These are phyloP conservation scores for Actenoides hombroni DNA, from an alignment of 2,113 vertebrate genomes.

Conservation along the genomic window DNA sequence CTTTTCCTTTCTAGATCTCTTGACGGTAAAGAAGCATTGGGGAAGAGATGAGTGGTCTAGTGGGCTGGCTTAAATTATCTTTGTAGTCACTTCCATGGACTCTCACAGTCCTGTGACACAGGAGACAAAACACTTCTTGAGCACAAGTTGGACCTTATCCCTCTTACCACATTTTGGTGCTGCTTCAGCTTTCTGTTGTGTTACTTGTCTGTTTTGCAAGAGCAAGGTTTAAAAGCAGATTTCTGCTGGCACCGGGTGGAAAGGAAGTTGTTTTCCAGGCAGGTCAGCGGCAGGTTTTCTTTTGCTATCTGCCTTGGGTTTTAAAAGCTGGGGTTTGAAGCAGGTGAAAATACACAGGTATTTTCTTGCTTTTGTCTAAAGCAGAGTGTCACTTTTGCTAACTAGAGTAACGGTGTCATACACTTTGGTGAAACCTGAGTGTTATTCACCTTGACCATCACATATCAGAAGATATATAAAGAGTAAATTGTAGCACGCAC, in stretches of 20 bases:
- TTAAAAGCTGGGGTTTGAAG: neutral
- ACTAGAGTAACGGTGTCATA: neutral
- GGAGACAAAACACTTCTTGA: neutral
- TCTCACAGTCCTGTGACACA: accelerated
- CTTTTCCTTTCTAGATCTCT: neutral
- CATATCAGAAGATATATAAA: neutral
- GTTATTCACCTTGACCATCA: neutral
- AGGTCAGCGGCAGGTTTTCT: neutral
- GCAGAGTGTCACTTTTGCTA: neutral
- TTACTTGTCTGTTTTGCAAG: neutral
- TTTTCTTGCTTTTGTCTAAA: neutral
- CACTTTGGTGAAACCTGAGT: neutral
- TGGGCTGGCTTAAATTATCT: neutral
- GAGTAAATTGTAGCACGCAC: neutral
- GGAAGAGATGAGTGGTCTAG: neutral
- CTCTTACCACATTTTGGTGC: neutral
- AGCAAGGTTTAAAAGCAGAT: neutral
- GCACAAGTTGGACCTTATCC: accelerated
- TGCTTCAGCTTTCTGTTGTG: neutral
- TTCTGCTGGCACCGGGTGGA: neutral
- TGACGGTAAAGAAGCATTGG: neutral
- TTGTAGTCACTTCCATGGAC: neutral
- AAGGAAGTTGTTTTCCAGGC: neutral
- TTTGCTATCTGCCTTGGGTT: neutral
- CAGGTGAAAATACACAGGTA: neutral